These are phyloP conservation scores for Esox lucius DNA, from an alignment of 2,797 vertebrate species.

Conservation along the genomic window DNA sequence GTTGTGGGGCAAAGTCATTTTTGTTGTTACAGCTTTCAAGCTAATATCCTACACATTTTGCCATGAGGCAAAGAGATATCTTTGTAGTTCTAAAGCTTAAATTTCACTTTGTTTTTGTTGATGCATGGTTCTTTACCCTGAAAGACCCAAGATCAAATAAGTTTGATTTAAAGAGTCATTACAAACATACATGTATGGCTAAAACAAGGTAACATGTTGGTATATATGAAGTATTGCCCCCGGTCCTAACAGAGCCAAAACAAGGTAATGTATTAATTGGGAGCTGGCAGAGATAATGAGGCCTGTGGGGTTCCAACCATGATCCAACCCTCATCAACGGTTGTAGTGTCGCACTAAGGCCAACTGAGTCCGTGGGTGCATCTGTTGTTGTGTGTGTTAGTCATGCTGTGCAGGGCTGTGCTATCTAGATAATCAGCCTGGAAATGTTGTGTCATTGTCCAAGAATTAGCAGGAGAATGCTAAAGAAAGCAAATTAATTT, in stretches of 20 bases:
- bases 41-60: no score
- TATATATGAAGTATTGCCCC: conserved; percentile 70
- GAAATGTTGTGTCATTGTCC: conserved; percentile 80
- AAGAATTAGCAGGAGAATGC: conserved; percentile 81
- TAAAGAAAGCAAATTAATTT: conserved; percentile 71
- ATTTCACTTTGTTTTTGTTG: no score
- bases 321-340: conserved; percentile 88
- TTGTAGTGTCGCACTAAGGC: conserved; percentile 80
- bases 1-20: no score
- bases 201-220: conserved; percentile 63
- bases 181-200: conserved; percentile 50
- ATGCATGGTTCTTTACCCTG: no score
- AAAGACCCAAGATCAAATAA: no score
- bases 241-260: conserved; percentile 86
- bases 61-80: no score
- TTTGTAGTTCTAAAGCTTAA: no score
- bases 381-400: conserved; percentile 32
- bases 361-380: neutral
- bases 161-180: no score
- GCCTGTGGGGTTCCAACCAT: conserved; percentile 86
- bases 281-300: conserved; percentile 95
- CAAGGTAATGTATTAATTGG: conserved; percentile 97
- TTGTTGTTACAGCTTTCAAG: no score
- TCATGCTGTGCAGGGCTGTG: conserved; percentile 74
- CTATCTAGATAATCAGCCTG: conserved; percentile 84